phyloP scores from a whole-genome alignment of 2,797 vertebrate species.

The Urophycis tenuis region DNA sequence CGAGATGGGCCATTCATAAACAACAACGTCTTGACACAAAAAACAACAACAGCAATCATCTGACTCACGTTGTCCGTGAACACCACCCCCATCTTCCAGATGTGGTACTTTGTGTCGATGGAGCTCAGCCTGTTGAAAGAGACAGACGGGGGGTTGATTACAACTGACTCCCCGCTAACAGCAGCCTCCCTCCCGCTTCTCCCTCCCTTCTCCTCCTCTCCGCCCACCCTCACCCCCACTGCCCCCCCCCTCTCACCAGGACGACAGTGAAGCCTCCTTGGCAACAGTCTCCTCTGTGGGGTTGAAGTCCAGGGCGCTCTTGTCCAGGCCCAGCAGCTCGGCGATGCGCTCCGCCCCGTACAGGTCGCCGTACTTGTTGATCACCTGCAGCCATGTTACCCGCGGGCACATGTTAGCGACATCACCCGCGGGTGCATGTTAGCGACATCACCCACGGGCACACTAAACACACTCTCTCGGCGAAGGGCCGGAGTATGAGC shows the following conservation, averaged over 20 bases:
- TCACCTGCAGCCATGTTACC: conserved; percentile 71
- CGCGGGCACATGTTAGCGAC: too few species aligned
- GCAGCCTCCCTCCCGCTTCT: conserved; percentile 13
- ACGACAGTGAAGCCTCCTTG: conserved; percentile 87
- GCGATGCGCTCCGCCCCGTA: conserved; percentile 96
- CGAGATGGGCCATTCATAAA: background rate
- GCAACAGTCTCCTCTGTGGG: conserved; percentile 83
- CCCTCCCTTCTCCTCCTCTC: conserved; percentile 1
- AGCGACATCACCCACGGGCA: too few species aligned
- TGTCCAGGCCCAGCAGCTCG: conserved; percentile 93
- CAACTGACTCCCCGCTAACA: conserved; percentile 16
- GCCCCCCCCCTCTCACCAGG: conserved; percentile 72
- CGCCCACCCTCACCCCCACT: conserved; percentile 17
- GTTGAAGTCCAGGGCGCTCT: conserved; percentile 95
- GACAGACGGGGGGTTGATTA: conserved; percentile 9
- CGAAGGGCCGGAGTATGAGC: too few species aligned
- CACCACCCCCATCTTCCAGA: conserved; percentile 97
- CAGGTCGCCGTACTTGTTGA: conserved; percentile 96
- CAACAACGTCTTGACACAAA: background rate
- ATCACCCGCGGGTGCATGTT: too few species aligned
- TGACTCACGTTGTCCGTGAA: conserved; percentile 96
- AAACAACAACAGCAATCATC: background rate
- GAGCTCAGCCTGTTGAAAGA: conserved; percentile 83
- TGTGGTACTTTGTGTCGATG: conserved; percentile 94
- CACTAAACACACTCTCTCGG: too few species aligned